Base-by-base conservation (phyloP, 2,113 vertebrate genomes). In the Gorsachius goisagi region DNA sequence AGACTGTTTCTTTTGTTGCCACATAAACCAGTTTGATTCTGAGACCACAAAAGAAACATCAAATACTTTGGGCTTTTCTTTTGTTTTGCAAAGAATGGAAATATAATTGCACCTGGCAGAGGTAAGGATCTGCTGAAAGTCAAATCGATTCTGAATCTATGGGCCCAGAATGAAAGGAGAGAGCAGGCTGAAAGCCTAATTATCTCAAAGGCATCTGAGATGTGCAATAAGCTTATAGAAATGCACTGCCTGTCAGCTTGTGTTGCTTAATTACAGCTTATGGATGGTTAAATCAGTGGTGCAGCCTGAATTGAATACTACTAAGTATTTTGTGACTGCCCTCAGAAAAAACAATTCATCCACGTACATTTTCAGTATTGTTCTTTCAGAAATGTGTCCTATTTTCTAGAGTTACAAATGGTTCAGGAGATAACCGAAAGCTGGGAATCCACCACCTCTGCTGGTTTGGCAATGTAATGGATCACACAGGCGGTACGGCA, bases 81-180 rank as follows among this genome's bases (percentile, higher is more conserved):
- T 72, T 78, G n/a, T 83, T 83, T 94, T 88, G 78, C 55, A 69
- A 55, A 93, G 52, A 82, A 56, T 49, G 50, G 63, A 77, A 79
- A 91, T 78, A 58, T 56, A 90, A 92, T 80, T 89, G 47, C 45
- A 83, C 68, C 23, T 85, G 91, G 86, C 81, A 91, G 82, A 88
- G n/a, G 45, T 27, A 77, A 50, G 37, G 53, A 91, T 66, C 68
- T 73, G 84, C 56, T 71, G 69, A 71, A 95, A 94, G 41, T 37
- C 55, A 85, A 81, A 94, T 82, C 1, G 0, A 83, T 95, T 79
- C 59, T 28, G 33, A 53, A 71, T 56, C 76, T 69, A 2, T 20
- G 33, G n/a, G 63, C 49, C 53, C 30, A 21, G 58, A 49, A 58
- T 33, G 72, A 68, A 63, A 85, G 53, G 9, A 71, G 41, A 67